Evolutionary conservation across 2,888 invertebrate genomes (phyloP), one percentile per base, ranked within the genome.

Genomic region (Yponomeuta evonymella): DNA sequence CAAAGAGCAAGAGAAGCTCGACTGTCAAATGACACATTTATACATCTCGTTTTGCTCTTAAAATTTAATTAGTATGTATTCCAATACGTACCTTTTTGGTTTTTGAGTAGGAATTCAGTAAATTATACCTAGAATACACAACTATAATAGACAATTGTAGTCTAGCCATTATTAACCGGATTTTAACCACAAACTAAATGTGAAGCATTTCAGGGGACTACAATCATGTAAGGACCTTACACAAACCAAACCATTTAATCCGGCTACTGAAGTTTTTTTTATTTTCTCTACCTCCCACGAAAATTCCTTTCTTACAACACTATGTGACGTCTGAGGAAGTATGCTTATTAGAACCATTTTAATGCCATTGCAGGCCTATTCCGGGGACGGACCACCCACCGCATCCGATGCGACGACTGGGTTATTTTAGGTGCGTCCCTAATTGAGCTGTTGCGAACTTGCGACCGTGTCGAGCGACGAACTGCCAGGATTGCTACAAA

Each of bases 381-480:
- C 86, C 80, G 79, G 82, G 84, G 83, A 79, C 48, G 77, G 90
- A 85, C 86, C 85, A 86, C 86, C 86, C 86, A 83, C 81, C 74
- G 77, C 67, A 78, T 71, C 68, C 68, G 68, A 65, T 48, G 4
- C 68, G 68, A 51, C 29, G 51, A 9, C 23, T 66, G 66, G 86
- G 89, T 89, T 91, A 91, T 90, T 74, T 74, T 71, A 68, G 67
- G 71, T 48, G 43, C 48, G 83, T 81, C 78, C 81, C 86, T 90
- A 90, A 91, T 91, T 90, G 89, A 91, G 89, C 83, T 83, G 89
- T 90, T 84, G 85, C 83, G 30, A 68, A 29, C 51, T 90, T 84
- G 85, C 83, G 30, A 68, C 48, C 51, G 68, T 51, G 10, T 29
- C 68, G 51, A 67, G 67, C 67, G 36, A 67, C 67, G 65, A 65